phyloP scores from a whole-genome alignment of 2,888 invertebrate species.

The Lobophora halterata region DNA sequence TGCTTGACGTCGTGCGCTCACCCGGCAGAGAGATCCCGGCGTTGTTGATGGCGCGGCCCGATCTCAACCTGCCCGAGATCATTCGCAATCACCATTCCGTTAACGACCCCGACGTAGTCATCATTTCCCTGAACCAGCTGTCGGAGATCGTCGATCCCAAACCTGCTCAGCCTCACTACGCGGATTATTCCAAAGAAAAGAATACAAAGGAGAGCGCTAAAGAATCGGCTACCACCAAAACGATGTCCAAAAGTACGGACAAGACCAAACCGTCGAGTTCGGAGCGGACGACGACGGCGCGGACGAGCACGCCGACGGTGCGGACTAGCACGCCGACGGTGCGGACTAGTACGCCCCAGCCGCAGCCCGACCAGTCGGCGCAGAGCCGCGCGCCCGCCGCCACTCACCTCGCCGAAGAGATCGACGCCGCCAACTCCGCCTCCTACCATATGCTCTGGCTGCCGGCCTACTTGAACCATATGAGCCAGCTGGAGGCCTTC shows the following conservation, averaged over 20 bases:
- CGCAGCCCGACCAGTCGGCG: slow-evolving; percentile 41
- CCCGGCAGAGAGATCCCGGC: slow-evolving; percentile 90
- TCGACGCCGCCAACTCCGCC: slow-evolving; percentile 85
- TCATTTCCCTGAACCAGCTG: slow-evolving; percentile 87
- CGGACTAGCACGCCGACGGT: slow-evolving; percentile 45
- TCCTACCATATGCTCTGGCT: slow-evolving; percentile 88
- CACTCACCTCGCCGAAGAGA: slow-evolving; percentile 80
- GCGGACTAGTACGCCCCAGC: slow-evolving; percentile 33
- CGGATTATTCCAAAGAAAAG: slow-evolving; percentile 2
- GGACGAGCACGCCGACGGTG: slow-evolving; percentile 36
- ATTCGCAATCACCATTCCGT: slow-evolving; percentile 82
- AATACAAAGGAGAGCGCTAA: background rate
- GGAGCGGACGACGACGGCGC: slow-evolving; percentile 7
- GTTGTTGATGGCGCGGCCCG: slow-evolving; percentile 85
- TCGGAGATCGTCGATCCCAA: slow-evolving; percentile 58
- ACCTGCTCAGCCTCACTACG: background rate
- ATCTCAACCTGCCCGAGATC: slow-evolving; percentile 87
- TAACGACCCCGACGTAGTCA: slow-evolving; percentile 86
- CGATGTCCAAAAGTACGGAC: slow-evolving; percentile 3
- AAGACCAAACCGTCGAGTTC: slow-evolving; percentile 9
- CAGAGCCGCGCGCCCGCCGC: slow-evolving; percentile 52
- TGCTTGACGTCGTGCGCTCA: slow-evolving; percentile 85
- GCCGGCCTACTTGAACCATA: slow-evolving; percentile 70
- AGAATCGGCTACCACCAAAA: background rate
- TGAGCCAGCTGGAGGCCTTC: slow-evolving; percentile 82